phyloP scores from a whole-genome alignment of 2,797 vertebrate species.

The Heterohyrax brucei region DNA sequence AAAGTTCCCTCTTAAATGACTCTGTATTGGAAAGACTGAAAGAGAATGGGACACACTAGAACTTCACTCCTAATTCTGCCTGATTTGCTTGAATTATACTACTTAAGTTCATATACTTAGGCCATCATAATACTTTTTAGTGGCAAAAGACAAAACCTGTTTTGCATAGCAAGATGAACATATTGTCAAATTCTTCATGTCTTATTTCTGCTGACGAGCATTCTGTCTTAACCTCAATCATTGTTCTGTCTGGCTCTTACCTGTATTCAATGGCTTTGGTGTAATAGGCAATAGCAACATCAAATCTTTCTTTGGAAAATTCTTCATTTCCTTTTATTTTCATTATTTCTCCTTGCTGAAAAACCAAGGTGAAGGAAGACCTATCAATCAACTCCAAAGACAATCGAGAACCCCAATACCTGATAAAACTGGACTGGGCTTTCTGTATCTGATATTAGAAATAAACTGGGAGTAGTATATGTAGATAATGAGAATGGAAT shows the following conservation, averaged over 20 bases:
- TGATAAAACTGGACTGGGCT: not conserved
- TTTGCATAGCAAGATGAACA: not conserved
- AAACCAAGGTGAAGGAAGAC: conserved; percentile 74
- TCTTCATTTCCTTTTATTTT: conserved; percentile 94
- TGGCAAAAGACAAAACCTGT: not conserved
- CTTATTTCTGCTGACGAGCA: not conserved
- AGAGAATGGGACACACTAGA: not conserved
- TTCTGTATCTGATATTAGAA: conserved; percentile 50
- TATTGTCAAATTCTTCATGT: not conserved
- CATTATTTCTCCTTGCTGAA: conserved; percentile 94
- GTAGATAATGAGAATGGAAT: conserved; percentile 23
- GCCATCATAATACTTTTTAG: not conserved
- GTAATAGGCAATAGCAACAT: conserved; percentile 93
- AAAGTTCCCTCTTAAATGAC: not conserved
- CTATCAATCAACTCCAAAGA: conserved; percentile 58
- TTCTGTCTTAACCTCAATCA: conserved; percentile 49
- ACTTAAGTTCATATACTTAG: not conserved
- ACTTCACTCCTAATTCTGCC: not conserved
- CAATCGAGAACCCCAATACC: conserved; percentile 20
- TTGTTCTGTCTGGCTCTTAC: conserved; percentile 90
- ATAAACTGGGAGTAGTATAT: not conserved
- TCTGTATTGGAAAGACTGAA: not conserved
- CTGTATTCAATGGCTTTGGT: conserved; percentile 93
- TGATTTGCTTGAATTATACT: not conserved
- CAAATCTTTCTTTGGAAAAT: conserved; percentile 92